A percentile compares a stretch with the other conserved stretches of the same genome.
Conservation (phyloP, 2,888 invertebrate genomes). For the Amphimallon solstitiale region DNA sequence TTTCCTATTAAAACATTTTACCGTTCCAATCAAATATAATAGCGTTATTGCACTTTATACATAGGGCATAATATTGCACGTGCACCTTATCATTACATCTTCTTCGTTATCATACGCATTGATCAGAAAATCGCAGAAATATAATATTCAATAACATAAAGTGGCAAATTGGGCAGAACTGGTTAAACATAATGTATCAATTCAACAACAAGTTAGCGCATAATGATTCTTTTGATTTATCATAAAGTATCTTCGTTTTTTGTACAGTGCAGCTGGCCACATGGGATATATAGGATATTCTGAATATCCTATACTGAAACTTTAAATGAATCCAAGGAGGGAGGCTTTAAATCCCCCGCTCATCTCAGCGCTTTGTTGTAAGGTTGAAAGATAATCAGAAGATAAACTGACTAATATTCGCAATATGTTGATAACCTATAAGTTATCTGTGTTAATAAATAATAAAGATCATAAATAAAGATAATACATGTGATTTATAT, state of each 20-base stretch:
- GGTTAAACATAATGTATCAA: slow-evolving; percentile 18
- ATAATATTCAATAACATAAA: slow-evolving; percentile 9
- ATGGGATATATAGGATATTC: not conserved
- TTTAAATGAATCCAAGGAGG: not conserved
- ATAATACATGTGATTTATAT: too few relatives aligned
- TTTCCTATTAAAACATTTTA: too few relatives aligned
- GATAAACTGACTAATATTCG: not conserved
- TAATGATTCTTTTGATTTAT: slow-evolving; percentile 26
- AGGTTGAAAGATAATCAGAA: not conserved
- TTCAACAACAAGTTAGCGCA: slow-evolving; percentile 14
- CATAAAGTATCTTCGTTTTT: slow-evolving; percentile 8
- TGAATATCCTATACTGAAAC: too few relatives aligned
- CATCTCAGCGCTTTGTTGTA: slow-evolving; percentile 1
- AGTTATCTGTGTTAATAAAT: too few relatives aligned
- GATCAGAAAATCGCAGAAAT: slow-evolving; percentile 14
- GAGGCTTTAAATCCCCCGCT: not conserved
- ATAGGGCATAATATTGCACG: not conserved
- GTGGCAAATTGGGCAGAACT: not conserved
- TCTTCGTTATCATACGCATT: not conserved
- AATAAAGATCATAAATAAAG: too few relatives aligned
- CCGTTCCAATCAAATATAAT: not conserved
- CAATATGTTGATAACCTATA: not conserved
- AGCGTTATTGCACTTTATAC: not conserved
- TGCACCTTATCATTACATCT: slow-evolving; percentile 17
- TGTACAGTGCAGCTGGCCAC: slow-evolving; percentile 5